Conservation (phyloP, 1,140 invertebrate genomes). For the Marisa cornuarietis region DNA sequence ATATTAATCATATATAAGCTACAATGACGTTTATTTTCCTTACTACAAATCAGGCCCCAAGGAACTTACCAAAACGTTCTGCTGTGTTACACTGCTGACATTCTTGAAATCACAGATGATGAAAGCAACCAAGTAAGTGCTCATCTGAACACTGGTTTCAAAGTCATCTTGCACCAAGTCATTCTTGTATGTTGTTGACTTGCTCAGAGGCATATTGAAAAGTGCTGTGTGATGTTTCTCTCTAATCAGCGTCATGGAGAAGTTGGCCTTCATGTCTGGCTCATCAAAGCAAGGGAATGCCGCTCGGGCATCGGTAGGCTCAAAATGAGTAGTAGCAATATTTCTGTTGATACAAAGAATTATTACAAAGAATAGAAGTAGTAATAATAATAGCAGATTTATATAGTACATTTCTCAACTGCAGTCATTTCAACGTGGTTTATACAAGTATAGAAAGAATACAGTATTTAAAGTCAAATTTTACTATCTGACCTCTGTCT, state of each 20-base stretch:
- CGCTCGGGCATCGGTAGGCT: constrained; percentile 54
- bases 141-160: constrained; percentile 64
- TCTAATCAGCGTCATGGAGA: constrained; percentile 78
- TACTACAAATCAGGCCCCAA: not conserved
- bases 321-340: constrained; percentile 57
- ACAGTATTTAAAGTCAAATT: no score
- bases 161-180: constrained; percentile 46
- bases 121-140: constrained; percentile 67
- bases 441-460: no score
- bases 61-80: constrained; percentile 24
- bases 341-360: constrained; percentile 35
- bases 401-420: no score
- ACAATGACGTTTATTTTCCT: no score
- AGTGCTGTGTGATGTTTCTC: constrained; percentile 74
- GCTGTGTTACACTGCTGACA: constrained; percentile 18
- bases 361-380: no score
- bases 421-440: no score
- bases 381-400: no score
- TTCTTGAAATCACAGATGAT: constrained; percentile 70
- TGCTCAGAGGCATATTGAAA: constrained; percentile 79
- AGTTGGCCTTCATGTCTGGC: constrained; percentile 87
- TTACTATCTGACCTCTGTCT: no score
- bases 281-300: constrained; percentile 98
- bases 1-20: no score
- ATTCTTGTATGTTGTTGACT: constrained; percentile 1